A percentile compares a stretch with the other conserved stretches of the same genome.
phyloP scores from a whole-genome alignment of 1,140 invertebrate species.

The Musca vetustissima region DNA sequence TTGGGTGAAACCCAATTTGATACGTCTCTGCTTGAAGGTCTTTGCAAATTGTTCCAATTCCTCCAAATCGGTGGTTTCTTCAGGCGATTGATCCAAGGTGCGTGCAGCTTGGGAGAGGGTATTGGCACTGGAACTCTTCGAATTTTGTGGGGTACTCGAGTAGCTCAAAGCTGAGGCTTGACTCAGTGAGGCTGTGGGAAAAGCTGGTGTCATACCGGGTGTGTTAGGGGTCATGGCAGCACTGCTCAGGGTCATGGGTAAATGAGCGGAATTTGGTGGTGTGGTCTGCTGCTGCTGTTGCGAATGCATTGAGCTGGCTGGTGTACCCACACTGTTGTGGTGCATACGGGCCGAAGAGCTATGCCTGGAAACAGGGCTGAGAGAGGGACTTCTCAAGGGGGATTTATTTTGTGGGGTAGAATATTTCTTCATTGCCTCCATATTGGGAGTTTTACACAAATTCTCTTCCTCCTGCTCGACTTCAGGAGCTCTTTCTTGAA shows the following conservation, averaged over 20 bases:
- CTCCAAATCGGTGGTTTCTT: slow-evolving; percentile 93
- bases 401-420: slow-evolving; percentile 54
- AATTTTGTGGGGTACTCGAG: slow-evolving; percentile 36
- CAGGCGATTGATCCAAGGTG: slow-evolving; percentile 75
- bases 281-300: slow-evolving; percentile 54
- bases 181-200: slow-evolving; percentile 11
- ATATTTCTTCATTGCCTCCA: slow-evolving; percentile 32
- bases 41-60: slow-evolving; percentile 96
- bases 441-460: not conserved
- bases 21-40: slow-evolving; percentile 92
- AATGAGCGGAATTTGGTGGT: slow-evolving; percentile 47
- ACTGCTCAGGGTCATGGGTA: slow-evolving; percentile 41
- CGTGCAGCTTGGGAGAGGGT: slow-evolving; percentile 59
- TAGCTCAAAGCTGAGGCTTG: slow-evolving; percentile 12
- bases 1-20: slow-evolving; percentile 97
- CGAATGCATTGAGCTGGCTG: slow-evolving; percentile 48
- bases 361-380: slow-evolving; percentile 51
- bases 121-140: slow-evolving; percentile 41
- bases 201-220: slow-evolving; percentile 54
- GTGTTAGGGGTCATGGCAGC: slow-evolving; percentile 61
- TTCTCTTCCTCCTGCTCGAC: not conserved
- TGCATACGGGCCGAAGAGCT: not conserved
- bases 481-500: slow-evolving; percentile 51
- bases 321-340: not conserved
- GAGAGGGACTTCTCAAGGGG: slow-evolving; percentile 60